A percentile compares a stretch with the other conserved stretches of the same genome.
phyloP scores from a whole-genome alignment of 2,113 vertebrate genomes.

The Apaloderma vittatum region DNA sequence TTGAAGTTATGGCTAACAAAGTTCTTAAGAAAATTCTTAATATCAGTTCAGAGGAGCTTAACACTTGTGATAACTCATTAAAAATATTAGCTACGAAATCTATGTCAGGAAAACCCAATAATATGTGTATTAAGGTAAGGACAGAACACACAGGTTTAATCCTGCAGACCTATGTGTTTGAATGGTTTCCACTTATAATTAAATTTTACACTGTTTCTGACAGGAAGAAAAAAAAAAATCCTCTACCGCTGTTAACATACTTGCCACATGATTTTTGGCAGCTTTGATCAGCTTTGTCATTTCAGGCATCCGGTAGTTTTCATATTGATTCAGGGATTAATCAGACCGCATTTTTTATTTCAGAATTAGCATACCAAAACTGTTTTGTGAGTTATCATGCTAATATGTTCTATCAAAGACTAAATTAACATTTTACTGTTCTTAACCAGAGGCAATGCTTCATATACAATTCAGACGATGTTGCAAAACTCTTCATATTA shows the following conservation, averaged over 20 bases:
- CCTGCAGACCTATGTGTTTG: neutral
- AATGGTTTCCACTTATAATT: slow-evolving; percentile 30
- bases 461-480: slow-evolving; percentile 57
- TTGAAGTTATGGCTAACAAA: neutral
- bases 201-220: slow-evolving; percentile 33
- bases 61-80: slow-evolving; percentile 4
- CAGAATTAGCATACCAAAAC: slow-evolving; percentile 70
- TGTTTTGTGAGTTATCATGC: slow-evolving; percentile 70
- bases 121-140: neutral
- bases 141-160: neutral
- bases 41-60: neutral
- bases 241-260: slow-evolving; percentile 5
- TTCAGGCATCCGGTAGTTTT: slow-evolving; percentile 57
- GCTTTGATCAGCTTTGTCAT: slow-evolving; percentile 64
- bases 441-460: slow-evolving; percentile 63
- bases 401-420: slow-evolving; percentile 75
- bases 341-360: slow-evolving; percentile 63
- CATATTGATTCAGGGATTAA: slow-evolving; percentile 69
- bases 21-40: neutral
- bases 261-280: slow-evolving; percentile 15
- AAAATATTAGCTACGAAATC: slow-evolving; percentile 26
- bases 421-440: slow-evolving; percentile 77
- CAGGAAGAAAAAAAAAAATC: neutral
- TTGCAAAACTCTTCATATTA: slow-evolving; percentile 51
- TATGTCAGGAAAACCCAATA: neutral